Base-by-base conservation (phyloP, 2,888 invertebrate genomes). In the Idaea aversata region DNA sequence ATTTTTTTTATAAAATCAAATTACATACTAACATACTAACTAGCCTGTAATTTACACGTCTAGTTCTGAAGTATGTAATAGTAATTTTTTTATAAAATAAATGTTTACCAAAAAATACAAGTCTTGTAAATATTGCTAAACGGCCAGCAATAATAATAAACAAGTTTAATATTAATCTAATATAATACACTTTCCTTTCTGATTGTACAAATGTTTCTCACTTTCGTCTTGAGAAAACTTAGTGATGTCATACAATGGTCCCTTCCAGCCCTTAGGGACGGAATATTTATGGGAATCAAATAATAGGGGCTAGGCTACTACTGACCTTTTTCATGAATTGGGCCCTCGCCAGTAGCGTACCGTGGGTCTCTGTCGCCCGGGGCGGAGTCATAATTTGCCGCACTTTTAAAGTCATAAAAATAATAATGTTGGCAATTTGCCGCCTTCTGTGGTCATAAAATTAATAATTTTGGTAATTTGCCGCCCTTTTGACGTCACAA, bases 231-330 rank as follows among this genome's bases (percentile, higher is more conserved):
- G 59, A 59, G 65, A 65, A 75, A 76, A 70, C 68, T 67, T 70
- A 70, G 67, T 67, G 65, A 74, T 72, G 65, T 74, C 71, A 69
- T 70, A 69, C 71, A 73, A 72, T 70, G 74, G 72, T 68, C 75
- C 76, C 71, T 75, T 69, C 60, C 34, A 65, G 67, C 72, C 78
- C 77, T 73, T 57, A 34, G 79, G 78, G 80, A 77, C 70, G 66
- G 63, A 62, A 74, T 76, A 76, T 83, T 79, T 83, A 77, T 79
- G 72, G 73, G 70, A 75, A 70, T 76, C 76, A 77, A 79, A 79
- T 79, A 79, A 80, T 77, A 74, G 70, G 70, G 72, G 69, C 47
- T 47, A 47, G 47, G 7, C 47, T 47, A 2, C 1, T 47, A 67
- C 67, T 73, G 64, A 69, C 71, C 72, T 74, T 74, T 75, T 71